Percentiles rank a stretch among this genome's conserved stretches.
Evolutionary conservation across 2,113 vertebrate species (phyloP).

Genomic region (Petrocephalus microphthalmus): DNA sequence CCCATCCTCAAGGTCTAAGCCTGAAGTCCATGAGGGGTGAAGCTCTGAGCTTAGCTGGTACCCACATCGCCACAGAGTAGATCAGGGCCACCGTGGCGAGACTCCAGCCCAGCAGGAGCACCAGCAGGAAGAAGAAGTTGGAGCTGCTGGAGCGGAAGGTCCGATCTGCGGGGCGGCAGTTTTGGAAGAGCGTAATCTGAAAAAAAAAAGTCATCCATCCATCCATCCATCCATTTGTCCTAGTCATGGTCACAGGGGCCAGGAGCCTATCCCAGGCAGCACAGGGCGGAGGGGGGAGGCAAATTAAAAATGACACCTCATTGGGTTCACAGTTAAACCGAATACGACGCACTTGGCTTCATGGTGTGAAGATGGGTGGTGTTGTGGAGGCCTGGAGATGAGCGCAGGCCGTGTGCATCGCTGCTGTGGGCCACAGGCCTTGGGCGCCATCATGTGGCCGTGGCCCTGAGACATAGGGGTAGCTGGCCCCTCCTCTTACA

Average conservation of each 20-base stretch:
- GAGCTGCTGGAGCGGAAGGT: slow-evolving; percentile 75
- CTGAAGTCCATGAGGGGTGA: not conserved
- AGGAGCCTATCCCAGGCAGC: not conserved
- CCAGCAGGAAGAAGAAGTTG: slow-evolving; percentile 74
- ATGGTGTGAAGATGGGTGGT: not conserved
- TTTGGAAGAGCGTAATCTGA: slow-evolving; percentile 70
- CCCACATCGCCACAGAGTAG: slow-evolving; percentile 72
- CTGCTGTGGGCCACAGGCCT: not conserved
- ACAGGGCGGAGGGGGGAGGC: not conserved
- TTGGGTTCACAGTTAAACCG: not conserved
- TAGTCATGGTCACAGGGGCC: not conserved
- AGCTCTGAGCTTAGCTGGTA: slow-evolving; percentile 5
- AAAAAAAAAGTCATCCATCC: not conserved
- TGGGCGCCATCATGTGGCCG: not conserved
- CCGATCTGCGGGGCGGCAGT: slow-evolving; percentile 70
- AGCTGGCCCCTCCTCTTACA: not conserved
- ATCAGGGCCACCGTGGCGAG: slow-evolving; percentile 64
- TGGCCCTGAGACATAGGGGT: not conserved
- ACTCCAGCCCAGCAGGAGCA: slow-evolving; percentile 72
- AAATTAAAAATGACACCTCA: not conserved
- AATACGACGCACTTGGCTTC: not conserved
- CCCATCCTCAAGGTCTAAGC: not conserved
- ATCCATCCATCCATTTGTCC: not conserved
- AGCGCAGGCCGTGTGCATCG: not conserved
- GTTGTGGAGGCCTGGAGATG: not conserved